Evolutionary conservation across 2,113 vertebrate species (phyloP), one percentile per base, ranked within the genome.

Genomic region (Platanista minor): DNA sequence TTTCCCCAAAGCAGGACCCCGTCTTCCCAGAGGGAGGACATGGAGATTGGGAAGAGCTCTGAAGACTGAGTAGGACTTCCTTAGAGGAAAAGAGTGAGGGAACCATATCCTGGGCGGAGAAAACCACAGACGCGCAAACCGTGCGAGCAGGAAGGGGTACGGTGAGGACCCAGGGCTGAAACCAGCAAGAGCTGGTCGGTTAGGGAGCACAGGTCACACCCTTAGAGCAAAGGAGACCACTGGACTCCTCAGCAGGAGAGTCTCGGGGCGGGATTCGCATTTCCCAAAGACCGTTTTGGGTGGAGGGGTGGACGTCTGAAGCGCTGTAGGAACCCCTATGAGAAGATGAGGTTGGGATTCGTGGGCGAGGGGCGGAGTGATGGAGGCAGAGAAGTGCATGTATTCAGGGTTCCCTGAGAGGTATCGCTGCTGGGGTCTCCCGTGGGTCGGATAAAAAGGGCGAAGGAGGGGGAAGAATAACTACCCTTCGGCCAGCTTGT

Each of bases 71-170:
- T 57, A 75, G 46, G 59, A 89, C 18, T 64, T 9, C 33, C 33
- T 43, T 52, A 67, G 92, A 49, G 41, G 12, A 46, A 82, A 83
- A 49, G 29, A 7, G 39, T 49, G 59, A 17, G 17, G 23, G 49
- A 81, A 85, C 39, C 33, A n/a, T 61, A 94, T 10, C n/a, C 87
- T 43, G 14, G 46, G 23, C 15, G 57, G 64, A 89, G 46, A 83
- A 91, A 94, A 92, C 69, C 90, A 21, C 41, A 84, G 33, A 71
- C 59, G 61, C 18, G 52, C 8, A 49, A 85, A 69, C n/a, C 13
- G 2, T 25, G 27, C 52, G 21, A 25, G 4, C 1, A 27, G 43
- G 27, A 6, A 0, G 3, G 9, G 31, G 18, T 36, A 27, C 29
- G 18, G n/a, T 6, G 18, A 72, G 9, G 17, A 57, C 17, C 25